These are phyloP conservation scores for Seira musarum DNA, from an alignment of 2,888 invertebrate genomes.

Conservation along the genomic window DNA sequence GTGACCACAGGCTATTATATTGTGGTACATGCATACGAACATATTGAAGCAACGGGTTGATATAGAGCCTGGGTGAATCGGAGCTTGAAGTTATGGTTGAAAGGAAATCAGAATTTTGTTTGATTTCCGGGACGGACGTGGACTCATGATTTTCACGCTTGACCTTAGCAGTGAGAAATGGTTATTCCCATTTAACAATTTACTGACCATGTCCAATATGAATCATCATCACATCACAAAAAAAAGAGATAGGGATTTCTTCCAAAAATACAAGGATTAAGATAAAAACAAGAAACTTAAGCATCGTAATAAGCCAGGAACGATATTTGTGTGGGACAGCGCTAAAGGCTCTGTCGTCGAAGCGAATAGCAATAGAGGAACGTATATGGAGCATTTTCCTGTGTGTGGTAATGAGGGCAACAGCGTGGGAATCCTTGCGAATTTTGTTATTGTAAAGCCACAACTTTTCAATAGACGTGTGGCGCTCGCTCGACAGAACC, in stretches of 20 bases:
- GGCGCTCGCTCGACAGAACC: background rate
- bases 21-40: background rate
- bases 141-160: background rate
- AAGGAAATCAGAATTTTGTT: constrained; percentile 1
- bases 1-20: constrained; percentile 16
- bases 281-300: too few relatives aligned
- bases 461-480: constrained; percentile 12
- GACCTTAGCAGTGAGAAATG: background rate
- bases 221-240: background rate
- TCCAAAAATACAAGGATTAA: too few relatives aligned
- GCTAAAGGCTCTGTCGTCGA: background rate
- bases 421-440: constrained; percentile 15
- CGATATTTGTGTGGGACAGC: background rate
- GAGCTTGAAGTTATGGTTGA: constrained; percentile 3
- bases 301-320: background rate
- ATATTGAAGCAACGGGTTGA: background rate
- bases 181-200: background rate
- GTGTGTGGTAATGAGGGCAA: constrained; percentile 8
- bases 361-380: too few relatives aligned
- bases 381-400: constrained; percentile 1
- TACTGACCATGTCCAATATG: background rate
- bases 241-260: background rate
- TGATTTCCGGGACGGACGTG: background rate
- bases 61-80: background rate
- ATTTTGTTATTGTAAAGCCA: constrained; percentile 12